Conservation (phyloP, 2,888 invertebrate genomes). For the Augochlorella aurata region DNA sequence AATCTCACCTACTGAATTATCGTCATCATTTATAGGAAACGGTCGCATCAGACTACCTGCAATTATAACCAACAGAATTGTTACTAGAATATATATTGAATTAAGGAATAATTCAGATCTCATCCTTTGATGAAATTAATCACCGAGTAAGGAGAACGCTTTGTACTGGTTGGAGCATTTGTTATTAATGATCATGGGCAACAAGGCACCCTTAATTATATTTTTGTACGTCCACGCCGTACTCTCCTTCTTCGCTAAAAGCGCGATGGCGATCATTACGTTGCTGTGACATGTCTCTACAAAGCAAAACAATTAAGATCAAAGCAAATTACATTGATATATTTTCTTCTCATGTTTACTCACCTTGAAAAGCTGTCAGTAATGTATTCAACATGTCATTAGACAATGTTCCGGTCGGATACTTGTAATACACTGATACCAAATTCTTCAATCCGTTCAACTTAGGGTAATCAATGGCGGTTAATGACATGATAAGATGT, state of each 20-base stretch:
- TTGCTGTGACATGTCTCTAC: constrained; percentile 65
- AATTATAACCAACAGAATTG: constrained; percentile 21
- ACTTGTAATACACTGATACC: constrained; percentile 79
- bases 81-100: not conserved
- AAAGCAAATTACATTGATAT: constrained; percentile 7
- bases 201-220: constrained; percentile 72
- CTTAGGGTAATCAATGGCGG: constrained; percentile 70
- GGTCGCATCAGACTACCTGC: constrained; percentile 73
- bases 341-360: constrained; percentile 23
- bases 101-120: not conserved
- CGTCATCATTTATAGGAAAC: constrained; percentile 66
- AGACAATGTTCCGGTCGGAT: constrained; percentile 72
- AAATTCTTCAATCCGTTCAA: constrained; percentile 76
- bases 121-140: not conserved
- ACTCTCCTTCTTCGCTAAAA: constrained; percentile 81
- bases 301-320: constrained; percentile 37
- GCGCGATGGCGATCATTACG: constrained; percentile 75
- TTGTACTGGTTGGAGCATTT: constrained; percentile 67
- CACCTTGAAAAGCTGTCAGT: constrained; percentile 78
- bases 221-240: constrained; percentile 79
- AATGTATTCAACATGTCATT: constrained; percentile 75
- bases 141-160: constrained; percentile 74
- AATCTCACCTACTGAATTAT: constrained; percentile 62
- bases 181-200: constrained; percentile 71
- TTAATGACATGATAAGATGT: constrained; percentile 76